Evolutionary conservation across 2,797 vertebrate genomes (phyloP).

Genomic region (Lacerta agilis): DNA sequence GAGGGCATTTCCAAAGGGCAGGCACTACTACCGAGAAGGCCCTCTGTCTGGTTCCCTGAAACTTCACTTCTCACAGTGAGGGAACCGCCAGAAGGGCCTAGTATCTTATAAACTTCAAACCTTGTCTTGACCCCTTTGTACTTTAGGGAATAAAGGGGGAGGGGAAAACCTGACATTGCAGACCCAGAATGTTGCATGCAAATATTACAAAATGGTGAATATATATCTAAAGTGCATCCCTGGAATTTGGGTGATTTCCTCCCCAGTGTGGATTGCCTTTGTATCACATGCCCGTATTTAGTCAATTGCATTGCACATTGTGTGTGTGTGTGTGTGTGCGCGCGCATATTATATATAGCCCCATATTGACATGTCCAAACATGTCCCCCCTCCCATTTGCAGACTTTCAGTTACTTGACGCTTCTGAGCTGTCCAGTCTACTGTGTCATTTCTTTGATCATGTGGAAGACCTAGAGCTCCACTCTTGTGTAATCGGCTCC

Average conservation of each 20-base stretch:
- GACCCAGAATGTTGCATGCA: not conserved
- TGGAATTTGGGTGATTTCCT: not conserved
- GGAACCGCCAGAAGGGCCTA: too few relatives aligned
- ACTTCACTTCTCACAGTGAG: too few relatives aligned
- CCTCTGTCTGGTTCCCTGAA: too few relatives aligned
- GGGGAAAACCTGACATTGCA: not conserved
- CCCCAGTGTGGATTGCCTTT: not conserved
- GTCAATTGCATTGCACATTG: not conserved
- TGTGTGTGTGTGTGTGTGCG: too few relatives aligned
- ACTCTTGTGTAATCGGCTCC: constrained; percentile 22
- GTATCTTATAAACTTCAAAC: too few relatives aligned
- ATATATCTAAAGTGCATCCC: not conserved
- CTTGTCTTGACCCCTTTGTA: not conserved
- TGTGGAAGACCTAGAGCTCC: constrained; percentile 42
- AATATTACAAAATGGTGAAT: not conserved
- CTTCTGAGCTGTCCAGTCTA: constrained; percentile 25
- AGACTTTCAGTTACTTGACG: constrained; percentile 3
- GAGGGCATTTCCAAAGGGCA: too few relatives aligned
- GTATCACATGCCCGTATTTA: not conserved
- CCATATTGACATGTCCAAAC: not conserved
- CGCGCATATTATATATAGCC: not conserved
- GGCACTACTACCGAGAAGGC: too few relatives aligned
- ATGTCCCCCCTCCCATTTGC: not conserved
- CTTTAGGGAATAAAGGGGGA: not conserved
- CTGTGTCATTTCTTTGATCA: constrained; percentile 1